Percentiles rank a stretch among this genome's conserved stretches.
These are phyloP conservation scores for Dinocampus coccinellae DNA, from an alignment of 2,888 invertebrate genomes.

Conservation along the genomic window DNA sequence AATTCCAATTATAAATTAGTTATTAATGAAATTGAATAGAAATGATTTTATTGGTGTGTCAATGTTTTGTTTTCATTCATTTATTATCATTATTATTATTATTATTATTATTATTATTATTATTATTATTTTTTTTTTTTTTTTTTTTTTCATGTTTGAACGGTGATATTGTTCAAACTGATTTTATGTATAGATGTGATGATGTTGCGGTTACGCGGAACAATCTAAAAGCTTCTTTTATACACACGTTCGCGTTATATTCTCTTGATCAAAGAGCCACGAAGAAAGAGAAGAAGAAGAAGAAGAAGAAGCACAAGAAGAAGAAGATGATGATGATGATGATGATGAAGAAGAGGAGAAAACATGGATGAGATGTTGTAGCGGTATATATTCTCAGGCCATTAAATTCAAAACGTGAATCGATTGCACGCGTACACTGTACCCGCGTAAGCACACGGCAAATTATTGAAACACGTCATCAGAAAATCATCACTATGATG, in stretches of 20 bases:
- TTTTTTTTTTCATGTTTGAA: background rate
- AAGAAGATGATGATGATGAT: too few relatives aligned
- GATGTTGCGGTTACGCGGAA: constrained; percentile 46
- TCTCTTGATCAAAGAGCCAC: constrained; percentile 34
- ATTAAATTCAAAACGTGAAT: constrained; percentile 38
- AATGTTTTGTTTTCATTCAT: too few relatives aligned
- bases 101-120: too few relatives aligned
- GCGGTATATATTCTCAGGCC: constrained; percentile 40
- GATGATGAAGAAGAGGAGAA: too few relatives aligned
- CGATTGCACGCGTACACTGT: constrained; percentile 21
- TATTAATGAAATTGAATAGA: background rate
- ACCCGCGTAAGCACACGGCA: background rate
- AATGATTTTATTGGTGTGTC: too few relatives aligned
- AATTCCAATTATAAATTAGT: background rate
- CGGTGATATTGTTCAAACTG: background rate
- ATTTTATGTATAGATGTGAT: background rate
- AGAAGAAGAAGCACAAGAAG: too few relatives aligned
- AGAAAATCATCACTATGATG: constrained; percentile 14
- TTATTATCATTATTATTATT: too few relatives aligned
- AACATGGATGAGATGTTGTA: constrained; percentile 48
- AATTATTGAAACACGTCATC: constrained; percentile 19
- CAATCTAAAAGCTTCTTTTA: background rate
- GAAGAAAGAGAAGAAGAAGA: constrained; percentile 30
- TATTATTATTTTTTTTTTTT: too few relatives aligned
- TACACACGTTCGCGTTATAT: background rate